These are phyloP conservation scores for Tauraco erythrolophus DNA, from an alignment of 2,113 vertebrate species.

Conservation along the genomic window DNA sequence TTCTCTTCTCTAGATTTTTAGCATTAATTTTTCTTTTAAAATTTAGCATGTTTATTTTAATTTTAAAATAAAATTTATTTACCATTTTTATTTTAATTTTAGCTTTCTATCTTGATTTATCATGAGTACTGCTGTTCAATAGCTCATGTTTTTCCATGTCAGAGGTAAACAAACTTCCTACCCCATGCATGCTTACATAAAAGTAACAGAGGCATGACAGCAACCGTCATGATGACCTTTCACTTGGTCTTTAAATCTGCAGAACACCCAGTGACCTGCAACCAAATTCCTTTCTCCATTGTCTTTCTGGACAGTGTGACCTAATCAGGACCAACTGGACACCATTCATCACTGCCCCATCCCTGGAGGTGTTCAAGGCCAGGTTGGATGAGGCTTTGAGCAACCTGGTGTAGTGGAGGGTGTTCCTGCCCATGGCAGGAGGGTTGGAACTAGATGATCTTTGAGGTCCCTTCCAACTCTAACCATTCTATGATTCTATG, in stretches of 20 bases:
- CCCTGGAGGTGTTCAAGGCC: too few species aligned
- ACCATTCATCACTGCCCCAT: not conserved
- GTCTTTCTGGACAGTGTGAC: not conserved
- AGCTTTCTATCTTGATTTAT: not conserved
- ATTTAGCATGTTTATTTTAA: too few species aligned
- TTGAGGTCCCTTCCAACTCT: too few species aligned
- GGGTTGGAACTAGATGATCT: too few species aligned
- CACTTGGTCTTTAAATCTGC: not conserved
- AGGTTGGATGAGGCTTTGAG: too few species aligned
- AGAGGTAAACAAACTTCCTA: not conserved
- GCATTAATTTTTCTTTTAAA: too few species aligned
- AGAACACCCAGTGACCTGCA: not conserved
- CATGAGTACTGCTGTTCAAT: too few species aligned
- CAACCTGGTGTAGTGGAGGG: too few species aligned
- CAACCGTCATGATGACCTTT: not conserved
- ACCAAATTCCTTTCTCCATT: not conserved
- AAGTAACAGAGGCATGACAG: not conserved
- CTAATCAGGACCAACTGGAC: not conserved
- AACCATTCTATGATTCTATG: too few species aligned
- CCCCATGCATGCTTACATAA: not conserved
- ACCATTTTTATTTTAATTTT: not conserved
- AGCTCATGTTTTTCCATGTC: not conserved
- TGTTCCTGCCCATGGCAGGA: too few species aligned
- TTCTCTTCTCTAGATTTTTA: not conserved
- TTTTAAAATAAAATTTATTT: too few species aligned